These are phyloP conservation scores for Coleophora deauratella DNA, from an alignment of 2,888 invertebrate genomes.

Conservation along the genomic window DNA sequence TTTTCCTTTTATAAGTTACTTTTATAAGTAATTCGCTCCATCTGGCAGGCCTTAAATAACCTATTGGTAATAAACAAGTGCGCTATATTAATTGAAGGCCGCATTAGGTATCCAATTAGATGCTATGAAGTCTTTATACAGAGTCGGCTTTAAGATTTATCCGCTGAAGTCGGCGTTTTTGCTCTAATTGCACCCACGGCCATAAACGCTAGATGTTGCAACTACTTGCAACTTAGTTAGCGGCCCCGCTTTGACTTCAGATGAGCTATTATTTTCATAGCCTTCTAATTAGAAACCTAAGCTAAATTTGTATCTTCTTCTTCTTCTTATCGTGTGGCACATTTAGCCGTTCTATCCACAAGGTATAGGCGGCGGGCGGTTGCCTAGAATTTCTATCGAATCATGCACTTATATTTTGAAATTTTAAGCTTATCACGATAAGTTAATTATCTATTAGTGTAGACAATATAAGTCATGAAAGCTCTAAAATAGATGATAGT, in stretches of 20 bases:
- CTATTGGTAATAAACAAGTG: conserved; percentile 1
- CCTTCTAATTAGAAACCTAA: background rate
- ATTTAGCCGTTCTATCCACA: background rate
- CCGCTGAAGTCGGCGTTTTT: conserved; percentile 47
- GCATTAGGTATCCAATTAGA: conserved; percentile 46
- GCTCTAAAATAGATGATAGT: no score
- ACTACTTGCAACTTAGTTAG: conserved; percentile 49
- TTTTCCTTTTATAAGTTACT: no score
- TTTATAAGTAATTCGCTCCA: no score
- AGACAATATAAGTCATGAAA: no score
- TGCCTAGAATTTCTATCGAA: no score
- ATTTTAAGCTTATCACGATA: no score
- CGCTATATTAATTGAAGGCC: conserved; percentile 16
- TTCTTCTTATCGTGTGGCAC: no score
- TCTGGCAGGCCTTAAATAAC: background rate
- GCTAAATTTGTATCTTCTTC: background rate
- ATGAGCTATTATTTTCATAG: background rate
- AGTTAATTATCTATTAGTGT: no score
- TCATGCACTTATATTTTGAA: no score
- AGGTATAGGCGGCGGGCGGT: no score
- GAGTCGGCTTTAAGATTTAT: conserved; percentile 34
- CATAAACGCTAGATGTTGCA: conserved; percentile 38
- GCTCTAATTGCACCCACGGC: conserved; percentile 46
- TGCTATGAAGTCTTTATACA: conserved; percentile 46
- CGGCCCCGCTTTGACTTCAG: conserved; percentile 2